These are phyloP conservation scores for Carterocephalus palaemon DNA, from an alignment of 2,888 invertebrate genomes.

Conservation along the genomic window DNA sequence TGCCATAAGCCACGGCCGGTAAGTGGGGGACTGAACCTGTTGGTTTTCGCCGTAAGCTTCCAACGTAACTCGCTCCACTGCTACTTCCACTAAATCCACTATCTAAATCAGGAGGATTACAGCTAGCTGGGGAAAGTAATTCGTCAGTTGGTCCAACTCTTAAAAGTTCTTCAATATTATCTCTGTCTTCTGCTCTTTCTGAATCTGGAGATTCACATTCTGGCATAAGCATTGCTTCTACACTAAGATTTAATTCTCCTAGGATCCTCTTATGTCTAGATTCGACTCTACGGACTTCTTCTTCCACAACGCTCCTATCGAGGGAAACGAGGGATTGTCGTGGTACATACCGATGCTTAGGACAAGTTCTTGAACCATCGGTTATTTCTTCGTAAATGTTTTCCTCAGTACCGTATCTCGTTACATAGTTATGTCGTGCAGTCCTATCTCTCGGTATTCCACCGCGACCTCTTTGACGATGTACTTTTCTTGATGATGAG, in stretches of 20 bases:
- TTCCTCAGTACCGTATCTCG: slow-evolving; percentile 90
- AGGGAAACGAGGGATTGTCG: slow-evolving; percentile 82
- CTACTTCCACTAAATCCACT: slow-evolving; percentile 91
- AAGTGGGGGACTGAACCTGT: slow-evolving; percentile 73
- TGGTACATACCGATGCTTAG: slow-evolving; percentile 70
- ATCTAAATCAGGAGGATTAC: slow-evolving; percentile 84
- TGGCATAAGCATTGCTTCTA: slow-evolving; percentile 95
- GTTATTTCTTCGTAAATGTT: slow-evolving; percentile 90
- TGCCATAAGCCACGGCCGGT: slow-evolving; percentile 75
- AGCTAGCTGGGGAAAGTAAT: slow-evolving; percentile 83
- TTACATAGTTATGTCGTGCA: slow-evolving; percentile 84
- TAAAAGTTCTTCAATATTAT: slow-evolving; percentile 82
- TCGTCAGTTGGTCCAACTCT: slow-evolving; percentile 85
- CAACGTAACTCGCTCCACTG: slow-evolving; percentile 89
- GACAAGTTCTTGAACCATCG: slow-evolving; percentile 78
- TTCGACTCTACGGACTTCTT: slow-evolving; percentile 90
- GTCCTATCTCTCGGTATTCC: slow-evolving; percentile 62
- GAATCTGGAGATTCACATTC: slow-evolving; percentile 82
- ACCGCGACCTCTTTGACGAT: slow-evolving; percentile 69
- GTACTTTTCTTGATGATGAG: slow-evolving; percentile 67
- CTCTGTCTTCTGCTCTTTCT: slow-evolving; percentile 81
- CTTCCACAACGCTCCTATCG: slow-evolving; percentile 86
- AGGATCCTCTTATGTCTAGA: slow-evolving; percentile 89
- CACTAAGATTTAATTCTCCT: slow-evolving; percentile 91
- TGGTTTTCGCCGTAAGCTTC: slow-evolving; percentile 81